Evolutionary conservation across 2,113 vertebrate species (phyloP).

Genomic region (Bubalus kerabau): DNA sequence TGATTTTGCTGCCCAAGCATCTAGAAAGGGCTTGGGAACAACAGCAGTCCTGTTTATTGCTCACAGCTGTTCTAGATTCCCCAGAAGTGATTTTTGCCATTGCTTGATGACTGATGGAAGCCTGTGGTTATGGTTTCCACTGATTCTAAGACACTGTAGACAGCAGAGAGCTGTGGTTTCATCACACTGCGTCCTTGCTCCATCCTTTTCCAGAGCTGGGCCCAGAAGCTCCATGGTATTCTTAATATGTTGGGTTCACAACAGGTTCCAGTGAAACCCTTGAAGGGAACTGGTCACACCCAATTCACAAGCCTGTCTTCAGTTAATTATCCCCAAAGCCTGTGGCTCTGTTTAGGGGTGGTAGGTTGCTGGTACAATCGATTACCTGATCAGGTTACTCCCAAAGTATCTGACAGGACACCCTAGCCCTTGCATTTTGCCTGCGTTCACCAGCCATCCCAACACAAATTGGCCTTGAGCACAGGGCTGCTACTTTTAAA

Average conservation of each 20-base stretch:
- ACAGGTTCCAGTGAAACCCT: background rate
- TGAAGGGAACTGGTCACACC: background rate
- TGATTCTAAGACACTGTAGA: background rate
- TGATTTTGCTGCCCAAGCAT: background rate
- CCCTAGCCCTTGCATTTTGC: background rate
- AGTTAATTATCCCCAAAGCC: background rate
- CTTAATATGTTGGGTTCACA: background rate
- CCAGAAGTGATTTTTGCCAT: background rate
- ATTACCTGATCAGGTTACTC: background rate
- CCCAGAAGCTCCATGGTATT: background rate
- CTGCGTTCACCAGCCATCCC: background rate
- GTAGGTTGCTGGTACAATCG: background rate
- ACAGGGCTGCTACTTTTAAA: background rate
- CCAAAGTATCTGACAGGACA: background rate
- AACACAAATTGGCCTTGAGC: background rate
- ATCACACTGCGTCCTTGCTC: fast-evolving
- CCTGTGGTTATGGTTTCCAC: background rate
- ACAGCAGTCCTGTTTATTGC: background rate
- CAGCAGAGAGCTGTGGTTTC: background rate
- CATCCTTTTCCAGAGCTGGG: background rate
- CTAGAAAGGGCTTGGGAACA: background rate
- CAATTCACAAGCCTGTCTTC: background rate
- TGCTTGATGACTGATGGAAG: background rate
- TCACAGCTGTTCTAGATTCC: background rate
- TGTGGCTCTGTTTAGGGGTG: background rate